A percentile compares a stretch with the other conserved stretches of the same genome.
Conservation (phyloP, 2,113 vertebrate species). For the Trachemys scripta region DNA sequence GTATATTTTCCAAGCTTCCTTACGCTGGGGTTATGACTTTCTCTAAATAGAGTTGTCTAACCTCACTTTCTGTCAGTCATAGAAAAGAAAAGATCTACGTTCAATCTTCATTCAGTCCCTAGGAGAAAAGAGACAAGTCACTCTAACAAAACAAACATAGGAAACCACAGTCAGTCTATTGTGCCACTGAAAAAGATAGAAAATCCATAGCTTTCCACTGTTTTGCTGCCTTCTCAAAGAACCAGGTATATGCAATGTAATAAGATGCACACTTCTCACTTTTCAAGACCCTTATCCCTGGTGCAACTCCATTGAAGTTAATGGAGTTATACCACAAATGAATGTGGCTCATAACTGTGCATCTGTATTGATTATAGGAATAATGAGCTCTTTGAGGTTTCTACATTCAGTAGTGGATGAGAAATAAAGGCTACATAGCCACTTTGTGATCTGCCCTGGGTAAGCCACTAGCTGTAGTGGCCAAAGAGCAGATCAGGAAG, state of each 20-base stretch:
- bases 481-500: background rate
- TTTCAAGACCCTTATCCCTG: background rate
- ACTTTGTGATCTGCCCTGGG: background rate
- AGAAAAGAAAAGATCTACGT: background rate
- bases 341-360: no score
- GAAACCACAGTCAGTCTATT: background rate
- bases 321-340: background rate
- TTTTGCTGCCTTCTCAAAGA: background rate
- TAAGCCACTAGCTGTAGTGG: background rate
- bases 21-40: background rate
- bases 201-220: background rate
- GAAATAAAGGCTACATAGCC: background rate
- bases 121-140: slow-evolving; percentile 17
- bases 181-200: background rate
- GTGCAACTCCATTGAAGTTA: background rate
- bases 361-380: background rate
- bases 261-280: rapidly evolving
- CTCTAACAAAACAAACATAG: background rate
- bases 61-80: slow-evolving; percentile 29
- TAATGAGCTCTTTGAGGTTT: background rate
- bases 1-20: slow-evolving; percentile 17
- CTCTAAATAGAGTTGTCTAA: slow-evolving; percentile 44
- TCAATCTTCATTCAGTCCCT: background rate
- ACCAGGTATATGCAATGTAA: background rate
- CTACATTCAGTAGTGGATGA: background rate